A percentile compares a stretch with the other conserved stretches of the same genome.
phyloP scores from a whole-genome alignment of 2,797 vertebrate genomes.

The Agapornis canus region DNA sequence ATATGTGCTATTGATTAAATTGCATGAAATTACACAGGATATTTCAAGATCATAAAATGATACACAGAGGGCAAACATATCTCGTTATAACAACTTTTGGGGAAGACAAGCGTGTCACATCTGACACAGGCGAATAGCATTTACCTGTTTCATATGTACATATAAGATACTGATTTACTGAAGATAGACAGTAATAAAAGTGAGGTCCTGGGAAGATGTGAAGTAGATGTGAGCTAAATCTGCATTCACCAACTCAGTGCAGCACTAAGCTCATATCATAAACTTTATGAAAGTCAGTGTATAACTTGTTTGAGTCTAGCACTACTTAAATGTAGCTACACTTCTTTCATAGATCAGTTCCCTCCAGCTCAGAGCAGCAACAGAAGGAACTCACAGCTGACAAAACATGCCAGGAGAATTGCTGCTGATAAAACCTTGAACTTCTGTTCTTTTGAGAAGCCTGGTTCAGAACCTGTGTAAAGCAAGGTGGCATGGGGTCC shows the following conservation, averaged over 20 bases:
- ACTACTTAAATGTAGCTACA: neutral
- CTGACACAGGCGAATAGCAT: neutral
- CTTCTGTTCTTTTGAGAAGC: neutral
- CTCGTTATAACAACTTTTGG: neutral
- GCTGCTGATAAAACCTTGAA: neutral
- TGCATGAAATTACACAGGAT: neutral
- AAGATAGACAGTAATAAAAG: neutral
- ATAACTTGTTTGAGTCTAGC: neutral
- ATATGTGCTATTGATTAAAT: constrained; percentile 12
- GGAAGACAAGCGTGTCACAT: neutral
- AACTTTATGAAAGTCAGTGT: neutral
- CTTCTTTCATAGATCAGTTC: neutral
- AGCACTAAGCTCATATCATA: neutral
- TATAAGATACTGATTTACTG: neutral
- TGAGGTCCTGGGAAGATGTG: neutral
- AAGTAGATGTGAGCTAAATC: neutral
- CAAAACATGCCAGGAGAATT: neutral
- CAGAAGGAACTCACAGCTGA: neutral
- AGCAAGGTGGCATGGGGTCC: neutral
- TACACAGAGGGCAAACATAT: neutral
- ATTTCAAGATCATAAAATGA: constrained; percentile 8
- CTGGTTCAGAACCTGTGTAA: neutral
- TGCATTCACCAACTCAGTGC: neutral
- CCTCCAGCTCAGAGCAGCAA: neutral
- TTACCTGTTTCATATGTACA: neutral